Evolutionary conservation across 2,113 vertebrate species (phyloP).

Genomic region (Gallinago undulata): DNA sequence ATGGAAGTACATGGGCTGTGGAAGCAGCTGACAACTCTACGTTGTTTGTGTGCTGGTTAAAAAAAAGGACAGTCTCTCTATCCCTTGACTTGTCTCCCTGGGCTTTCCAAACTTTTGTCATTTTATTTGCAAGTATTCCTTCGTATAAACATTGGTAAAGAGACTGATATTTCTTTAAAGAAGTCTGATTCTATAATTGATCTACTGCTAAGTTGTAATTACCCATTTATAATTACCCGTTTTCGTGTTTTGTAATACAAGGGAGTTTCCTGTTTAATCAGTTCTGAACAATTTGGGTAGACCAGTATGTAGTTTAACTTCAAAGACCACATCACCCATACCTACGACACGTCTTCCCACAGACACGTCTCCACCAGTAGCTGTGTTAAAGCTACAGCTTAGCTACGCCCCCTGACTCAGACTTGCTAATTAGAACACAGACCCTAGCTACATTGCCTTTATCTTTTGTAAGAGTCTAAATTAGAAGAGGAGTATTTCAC

Average conservation of each 20-base stretch:
- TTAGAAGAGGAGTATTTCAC: neutral
- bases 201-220: slow-evolving; percentile 10
- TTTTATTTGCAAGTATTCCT: slow-evolving; percentile 40
- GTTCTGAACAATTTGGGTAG: neutral
- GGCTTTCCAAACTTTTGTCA: neutral
- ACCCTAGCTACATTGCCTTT: neutral
- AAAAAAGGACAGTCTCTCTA: neutral
- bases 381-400: neutral
- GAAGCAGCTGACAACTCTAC: neutral
- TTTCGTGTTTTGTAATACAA: slow-evolving; percentile 18
- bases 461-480: neutral
- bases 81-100: neutral
- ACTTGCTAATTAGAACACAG: neutral
- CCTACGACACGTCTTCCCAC: neutral
- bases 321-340: neutral
- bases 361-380: neutral
- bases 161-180: neutral
- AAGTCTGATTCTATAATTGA: slow-evolving; percentile 10
- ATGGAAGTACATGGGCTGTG: neutral
- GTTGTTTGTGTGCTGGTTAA: neutral
- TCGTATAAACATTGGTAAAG: slow-evolving; percentile 21
- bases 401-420: neutral
- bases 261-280: neutral
- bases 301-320: neutral
- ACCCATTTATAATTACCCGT: neutral